These are phyloP conservation scores for Channa striata DNA, from an alignment of 2,797 vertebrate species.

Conservation along the genomic window DNA sequence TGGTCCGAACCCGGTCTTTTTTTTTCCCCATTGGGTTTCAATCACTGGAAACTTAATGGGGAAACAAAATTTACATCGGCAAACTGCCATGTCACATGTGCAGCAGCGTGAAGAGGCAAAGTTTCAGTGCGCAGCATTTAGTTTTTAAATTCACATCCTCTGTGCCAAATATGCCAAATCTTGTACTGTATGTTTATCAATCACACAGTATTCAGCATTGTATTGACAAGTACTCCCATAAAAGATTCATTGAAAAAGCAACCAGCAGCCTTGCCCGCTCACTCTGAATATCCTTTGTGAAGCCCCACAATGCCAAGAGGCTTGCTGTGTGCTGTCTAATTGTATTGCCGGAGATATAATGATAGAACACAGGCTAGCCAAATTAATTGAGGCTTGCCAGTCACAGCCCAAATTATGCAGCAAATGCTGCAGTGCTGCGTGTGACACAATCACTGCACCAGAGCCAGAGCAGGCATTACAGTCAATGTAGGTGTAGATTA, in stretches of 20 bases:
- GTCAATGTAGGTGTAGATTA: conserved; percentile 62
- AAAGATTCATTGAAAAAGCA: conserved; percentile 64
- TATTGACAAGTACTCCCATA: conserved; percentile 64
- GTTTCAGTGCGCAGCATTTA: conserved; percentile 37
- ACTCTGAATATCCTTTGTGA: conserved; percentile 70
- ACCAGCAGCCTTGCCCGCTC: conserved; percentile 53
- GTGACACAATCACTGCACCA: conserved; percentile 73
- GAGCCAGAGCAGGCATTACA: conserved; percentile 60
- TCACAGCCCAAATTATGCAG: conserved; percentile 81
- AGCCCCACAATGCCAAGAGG: conserved; percentile 66
- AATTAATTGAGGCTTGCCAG: conserved; percentile 82
- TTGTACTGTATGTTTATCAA: conserved; percentile 44
- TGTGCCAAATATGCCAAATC: conserved; percentile 22
- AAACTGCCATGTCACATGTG: conserved; percentile 26
- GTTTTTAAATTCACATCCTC: conserved; percentile 33
- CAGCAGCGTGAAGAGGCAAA: conserved; percentile 18
- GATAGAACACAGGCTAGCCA: conserved; percentile 77
- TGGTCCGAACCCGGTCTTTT: conserved; percentile 22
- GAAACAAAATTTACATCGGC: conserved; percentile 39
- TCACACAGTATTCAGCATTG: conserved; percentile 35
- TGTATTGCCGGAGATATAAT: conserved; percentile 75
- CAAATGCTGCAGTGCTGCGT: conserved; percentile 76
- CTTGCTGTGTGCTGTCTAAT: conserved; percentile 72
- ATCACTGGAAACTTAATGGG: conserved; percentile 37
- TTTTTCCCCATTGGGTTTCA: conserved; percentile 25